Base-by-base conservation (phyloP, 2,888 invertebrate genomes). In the Lasioglossum morio region DNA sequence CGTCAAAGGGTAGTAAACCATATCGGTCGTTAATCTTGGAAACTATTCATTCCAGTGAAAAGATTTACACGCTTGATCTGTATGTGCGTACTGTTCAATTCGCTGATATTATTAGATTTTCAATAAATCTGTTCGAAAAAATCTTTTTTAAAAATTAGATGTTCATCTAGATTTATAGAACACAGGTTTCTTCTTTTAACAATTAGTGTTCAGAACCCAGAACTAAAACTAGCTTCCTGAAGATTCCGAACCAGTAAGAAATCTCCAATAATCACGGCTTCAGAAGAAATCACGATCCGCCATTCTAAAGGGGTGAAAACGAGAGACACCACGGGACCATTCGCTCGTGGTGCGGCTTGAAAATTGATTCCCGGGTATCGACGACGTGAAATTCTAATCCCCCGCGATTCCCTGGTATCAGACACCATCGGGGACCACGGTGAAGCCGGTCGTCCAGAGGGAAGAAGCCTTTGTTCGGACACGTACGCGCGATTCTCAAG, bases 401-500 rank as follows among this genome's bases (percentile, higher is more conserved):
- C 69, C 12, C 34, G 53, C 57, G 53, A 57, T 46, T 46, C 27
- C 48, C 16, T 34, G 63, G 63, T 63, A 63, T 63, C 63, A 63
- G 57, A 57, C 23, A 48, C 74, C 46, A 34, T 69, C 66, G 34
- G 66, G 34, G 34, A 34, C 66, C 66, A 69, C 34, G 30, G 30
- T 34, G 19, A 69, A 69, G 53, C 66, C 34, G 19, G 69, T 40
- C 69, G 69, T 69, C 23, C 69, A 23, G 23, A 69, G 37, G 40
- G 40, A 37, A 34, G 37, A 37, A 37, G 69, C 12, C 30, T 46
- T 72, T 46, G 69, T 40, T 43, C 27, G 73, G 63, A 81, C 79
- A 73, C 72, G 74, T 74, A 74, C 82, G 16, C 30, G 43, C 72
- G 80, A 70, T 69, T 72, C 84, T 72, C 63, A 72, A 80, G 80